A percentile compares a stretch with the other conserved stretches of the same genome.
These are phyloP conservation scores for Melanchra persicariae DNA, from an alignment of 2,888 invertebrate genomes.

Conservation along the genomic window DNA sequence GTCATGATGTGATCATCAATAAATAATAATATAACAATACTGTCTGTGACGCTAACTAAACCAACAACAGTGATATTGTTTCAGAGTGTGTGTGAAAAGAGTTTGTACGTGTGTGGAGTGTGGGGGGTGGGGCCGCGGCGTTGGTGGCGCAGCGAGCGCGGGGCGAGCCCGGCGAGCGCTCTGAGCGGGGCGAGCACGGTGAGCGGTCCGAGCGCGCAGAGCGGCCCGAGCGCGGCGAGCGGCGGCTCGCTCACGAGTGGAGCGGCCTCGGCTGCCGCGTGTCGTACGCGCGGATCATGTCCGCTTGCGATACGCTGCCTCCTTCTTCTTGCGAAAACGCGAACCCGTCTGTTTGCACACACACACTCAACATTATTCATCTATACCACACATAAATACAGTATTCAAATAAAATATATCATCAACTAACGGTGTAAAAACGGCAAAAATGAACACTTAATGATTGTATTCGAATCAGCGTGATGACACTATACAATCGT, in stretches of 20 bases:
- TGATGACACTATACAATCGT: slow-evolving; percentile 56
- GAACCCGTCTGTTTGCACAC: slow-evolving; percentile 95
- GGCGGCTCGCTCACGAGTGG: slow-evolving; percentile 90
- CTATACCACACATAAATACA: neutral
- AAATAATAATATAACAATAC: slow-evolving; percentile 56
- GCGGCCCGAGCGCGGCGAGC: slow-evolving; percentile 6
- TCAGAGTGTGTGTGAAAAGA: slow-evolving; percentile 42
- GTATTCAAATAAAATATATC: slow-evolving; percentile 12
- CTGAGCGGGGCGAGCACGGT: neutral
- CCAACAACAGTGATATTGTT: slow-evolving; percentile 50
- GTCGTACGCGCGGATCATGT: slow-evolving; percentile 98
- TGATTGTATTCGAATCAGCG: slow-evolving; percentile 55
- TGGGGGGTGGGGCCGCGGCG: neutral
- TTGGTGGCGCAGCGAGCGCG: neutral
- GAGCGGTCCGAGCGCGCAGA: neutral
- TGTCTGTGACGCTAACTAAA: slow-evolving; percentile 51
- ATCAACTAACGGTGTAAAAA: slow-evolving; percentile 56
- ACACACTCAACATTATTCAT: slow-evolving; percentile 56
- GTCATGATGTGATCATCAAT: slow-evolving; percentile 59
- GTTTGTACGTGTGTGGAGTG: slow-evolving; percentile 58
- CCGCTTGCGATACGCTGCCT: slow-evolving; percentile 98
- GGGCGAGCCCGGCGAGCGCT: neutral
- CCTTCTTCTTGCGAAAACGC: slow-evolving; percentile 99
- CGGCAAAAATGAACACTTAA: slow-evolving; percentile 54
- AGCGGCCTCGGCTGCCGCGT: slow-evolving; percentile 96